A percentile compares a stretch with the other conserved stretches of the same genome.
These are phyloP conservation scores for Tinamus major DNA, from an alignment of 2,797 vertebrate genomes.

Conservation along the genomic window DNA sequence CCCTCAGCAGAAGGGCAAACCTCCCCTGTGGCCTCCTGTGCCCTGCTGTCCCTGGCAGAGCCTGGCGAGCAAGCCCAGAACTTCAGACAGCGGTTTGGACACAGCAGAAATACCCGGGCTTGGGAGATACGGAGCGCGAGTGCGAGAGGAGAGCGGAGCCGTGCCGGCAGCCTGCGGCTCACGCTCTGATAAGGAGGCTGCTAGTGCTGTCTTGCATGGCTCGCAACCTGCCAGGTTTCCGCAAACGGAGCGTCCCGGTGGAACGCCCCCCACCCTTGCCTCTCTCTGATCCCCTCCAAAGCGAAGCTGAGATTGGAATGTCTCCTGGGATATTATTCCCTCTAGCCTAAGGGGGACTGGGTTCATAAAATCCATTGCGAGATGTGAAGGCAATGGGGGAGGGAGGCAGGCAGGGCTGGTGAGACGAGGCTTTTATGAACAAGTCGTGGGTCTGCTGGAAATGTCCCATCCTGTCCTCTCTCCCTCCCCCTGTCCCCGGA, in stretches of 20 bases:
- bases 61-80: too few species aligned
- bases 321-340: constrained; percentile 57
- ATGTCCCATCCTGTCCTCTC: constrained; percentile 52
- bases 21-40: neutral
- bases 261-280: constrained; percentile 48
- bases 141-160: neutral
- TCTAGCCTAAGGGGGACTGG: constrained; percentile 53
- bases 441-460: constrained; percentile 26
- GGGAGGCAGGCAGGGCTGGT: constrained; percentile 18
- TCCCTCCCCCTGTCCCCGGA: constrained; percentile 37
- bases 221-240: constrained; percentile 2
- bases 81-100: neutral
- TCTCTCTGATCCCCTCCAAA: constrained; percentile 48
- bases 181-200: neutral
- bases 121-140: accelerated
- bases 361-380: constrained; percentile 31
- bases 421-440: constrained; percentile 15
- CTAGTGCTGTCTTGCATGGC: constrained; percentile 35
- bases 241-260: neutral
- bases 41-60: neutral
- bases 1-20: accelerated
- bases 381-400: constrained; percentile 5
- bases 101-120: neutral
- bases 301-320: constrained; percentile 53
- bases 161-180: neutral